Evolutionary conservation across 2,113 vertebrate species (phyloP), one percentile per base, ranked within the genome.

Genomic region (Piaya cayana): DNA sequence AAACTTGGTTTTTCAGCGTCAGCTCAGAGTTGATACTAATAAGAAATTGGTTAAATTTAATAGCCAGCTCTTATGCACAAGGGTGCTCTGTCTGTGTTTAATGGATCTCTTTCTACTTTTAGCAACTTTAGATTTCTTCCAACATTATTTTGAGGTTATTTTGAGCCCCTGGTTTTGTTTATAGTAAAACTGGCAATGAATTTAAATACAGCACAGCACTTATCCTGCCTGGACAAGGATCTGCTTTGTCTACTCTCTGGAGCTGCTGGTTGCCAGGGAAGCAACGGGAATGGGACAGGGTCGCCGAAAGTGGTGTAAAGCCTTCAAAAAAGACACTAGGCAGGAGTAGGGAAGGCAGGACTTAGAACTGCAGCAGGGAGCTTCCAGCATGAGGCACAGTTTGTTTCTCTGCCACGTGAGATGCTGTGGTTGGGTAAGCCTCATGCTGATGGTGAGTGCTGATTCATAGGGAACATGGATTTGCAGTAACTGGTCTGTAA

Each of bases 191-290:
- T 16, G 83, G 34, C 34, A 56, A 26, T 76, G 65, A 52, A 52
- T 83, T 91, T 68, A 70, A 85, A 65, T 34, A 64, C 47, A 64
- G 60, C 11, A 58, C 68, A 69, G 34, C 23, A 32, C 50, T 47
- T 75, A n/a, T 29, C 47, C 75, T 4, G 3, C 42, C 39, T 5
- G 6, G n/a, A 30, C 16, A 50, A 50, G 43, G 17, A 55, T 13
- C 62, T 0, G 0, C 0, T 1, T 69, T 76, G 69, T 55, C 27
- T 3, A 2, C 6, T 32, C 30, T 84, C 6, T 2, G 1, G 53
- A 56, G 55, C 77, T 87, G 45, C 49, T 0, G 4, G 15, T 30
- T 39, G 7, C 45, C 1, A 5, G 15, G 22, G 30, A 45, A 58
- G 45, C 22, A 45, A 39, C 3, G 0, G 11, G n/a, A 77, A 7